Percentiles rank a stretch among this genome's conserved stretches.
Evolutionary conservation across 2,113 vertebrate genomes (phyloP).

Genomic region (Hipposideros armiger): DNA sequence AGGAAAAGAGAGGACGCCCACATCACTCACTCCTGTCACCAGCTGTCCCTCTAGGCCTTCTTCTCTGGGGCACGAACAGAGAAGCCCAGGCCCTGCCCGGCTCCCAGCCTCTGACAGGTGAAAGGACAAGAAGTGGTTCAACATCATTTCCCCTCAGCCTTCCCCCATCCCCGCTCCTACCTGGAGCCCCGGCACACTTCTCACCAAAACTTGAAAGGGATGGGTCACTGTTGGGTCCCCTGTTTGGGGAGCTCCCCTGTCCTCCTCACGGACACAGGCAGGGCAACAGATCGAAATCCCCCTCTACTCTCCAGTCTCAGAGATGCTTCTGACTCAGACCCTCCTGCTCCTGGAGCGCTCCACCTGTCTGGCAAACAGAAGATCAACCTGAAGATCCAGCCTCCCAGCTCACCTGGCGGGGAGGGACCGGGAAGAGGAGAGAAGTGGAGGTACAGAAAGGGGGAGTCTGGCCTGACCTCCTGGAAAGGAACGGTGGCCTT

Average conservation of each 20-base stretch:
- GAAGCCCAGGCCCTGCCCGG: background rate
- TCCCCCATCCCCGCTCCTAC: background rate
- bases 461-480: background rate
- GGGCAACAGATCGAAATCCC: background rate
- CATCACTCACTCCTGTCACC: background rate
- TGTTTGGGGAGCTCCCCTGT: background rate
- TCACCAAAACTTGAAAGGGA: background rate
- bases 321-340: background rate
- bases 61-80: background rate
- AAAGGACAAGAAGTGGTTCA: background rate
- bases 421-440: background rate
- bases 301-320: background rate
- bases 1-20: background rate
- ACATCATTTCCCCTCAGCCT: background rate
- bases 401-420: conserved; percentile 55
- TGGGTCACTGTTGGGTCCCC: too few relatives aligned
- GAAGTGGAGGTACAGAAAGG: background rate
- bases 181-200: background rate
- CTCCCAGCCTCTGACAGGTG: background rate
- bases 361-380: conserved; percentile 50
- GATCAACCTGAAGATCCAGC: background rate
- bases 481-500: background rate
- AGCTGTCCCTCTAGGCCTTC: background rate
- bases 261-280: background rate
- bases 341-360: background rate